A percentile compares a stretch with the other conserved stretches of the same genome.
These are phyloP conservation scores for Metopia argyrocephala DNA, from an alignment of 2,888 invertebrate species.

Conservation along the genomic window DNA sequence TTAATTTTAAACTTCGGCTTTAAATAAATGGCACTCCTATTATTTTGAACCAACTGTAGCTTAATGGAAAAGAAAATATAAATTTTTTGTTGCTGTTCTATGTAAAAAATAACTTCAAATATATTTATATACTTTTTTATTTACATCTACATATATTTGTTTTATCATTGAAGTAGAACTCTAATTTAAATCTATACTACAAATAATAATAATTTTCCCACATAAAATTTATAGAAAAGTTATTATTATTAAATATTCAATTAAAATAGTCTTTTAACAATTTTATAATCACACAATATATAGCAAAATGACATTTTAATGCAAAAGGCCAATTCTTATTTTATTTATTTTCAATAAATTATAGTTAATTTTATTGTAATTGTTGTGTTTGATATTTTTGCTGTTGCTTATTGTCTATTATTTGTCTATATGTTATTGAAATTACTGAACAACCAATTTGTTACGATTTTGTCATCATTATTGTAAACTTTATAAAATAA, in stretches of 20 bases:
- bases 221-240: background rate
- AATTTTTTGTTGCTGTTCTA: too few relatives aligned
- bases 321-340: background rate
- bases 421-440: too few relatives aligned
- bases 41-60: too few relatives aligned
- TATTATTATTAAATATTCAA: conserved; percentile 1
- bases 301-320: background rate
- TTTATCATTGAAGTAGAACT: too few relatives aligned
- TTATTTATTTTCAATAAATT: background rate
- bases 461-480: conserved; percentile 13
- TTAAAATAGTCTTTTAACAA: conserved; percentile 14
- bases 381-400: background rate
- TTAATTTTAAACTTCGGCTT: too few relatives aligned
- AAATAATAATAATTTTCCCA: background rate
- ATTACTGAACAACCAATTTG: conserved; percentile 7
- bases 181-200: too few relatives aligned
- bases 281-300: background rate
- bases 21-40: too few relatives aligned
- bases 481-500: too few relatives aligned
- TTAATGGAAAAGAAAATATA: too few relatives aligned
- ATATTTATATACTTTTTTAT: too few relatives aligned
- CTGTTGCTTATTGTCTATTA: background rate
- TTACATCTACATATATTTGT: too few relatives aligned
- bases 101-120: too few relatives aligned
- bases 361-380: background rate